A percentile compares a stretch with the other conserved stretches of the same genome.
phyloP scores from a whole-genome alignment of 2,113 vertebrate species.

The Actenoides hombroni region DNA sequence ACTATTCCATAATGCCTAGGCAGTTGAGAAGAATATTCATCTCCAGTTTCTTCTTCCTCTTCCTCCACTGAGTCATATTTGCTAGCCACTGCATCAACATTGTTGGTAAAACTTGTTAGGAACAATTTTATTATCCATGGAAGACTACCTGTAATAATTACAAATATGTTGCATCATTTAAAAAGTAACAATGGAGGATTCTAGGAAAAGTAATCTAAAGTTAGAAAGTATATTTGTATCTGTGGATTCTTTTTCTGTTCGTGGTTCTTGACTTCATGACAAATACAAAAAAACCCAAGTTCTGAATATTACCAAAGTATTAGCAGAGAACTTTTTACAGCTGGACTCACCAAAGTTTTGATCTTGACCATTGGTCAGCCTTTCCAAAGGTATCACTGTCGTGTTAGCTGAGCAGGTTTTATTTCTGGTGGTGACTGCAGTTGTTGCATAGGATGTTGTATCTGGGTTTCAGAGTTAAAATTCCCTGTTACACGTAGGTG shows the following conservation, averaged over 20 bases:
- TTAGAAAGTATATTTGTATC: not conserved
- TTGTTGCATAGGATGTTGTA: not conserved
- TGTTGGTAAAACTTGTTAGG: not conserved
- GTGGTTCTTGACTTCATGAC: not conserved
- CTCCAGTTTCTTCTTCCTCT: not conserved
- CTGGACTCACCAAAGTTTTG: conserved; percentile 5
- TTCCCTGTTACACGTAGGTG: not conserved
- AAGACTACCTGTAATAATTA: not conserved
- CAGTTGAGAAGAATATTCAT: not conserved
- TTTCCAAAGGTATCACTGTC: not conserved
- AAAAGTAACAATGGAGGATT: not conserved
- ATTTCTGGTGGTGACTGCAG: not conserved
- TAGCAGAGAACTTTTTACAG: not conserved
- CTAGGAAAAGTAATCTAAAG: not conserved
- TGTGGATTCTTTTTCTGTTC: not conserved
- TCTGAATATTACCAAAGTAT: not conserved
- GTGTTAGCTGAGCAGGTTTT: not conserved
- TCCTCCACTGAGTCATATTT: not conserved
- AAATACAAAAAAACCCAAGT: not conserved
- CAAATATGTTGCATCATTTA: not conserved
- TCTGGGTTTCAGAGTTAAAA: conserved; percentile 21
- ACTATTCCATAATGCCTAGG: not conserved
- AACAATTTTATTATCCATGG: not conserved
- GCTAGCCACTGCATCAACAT: not conserved
- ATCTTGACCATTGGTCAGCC: not conserved